These are phyloP conservation scores for Euglossa dilemma DNA, from an alignment of 1,140 invertebrate genomes.

Conservation along the genomic window DNA sequence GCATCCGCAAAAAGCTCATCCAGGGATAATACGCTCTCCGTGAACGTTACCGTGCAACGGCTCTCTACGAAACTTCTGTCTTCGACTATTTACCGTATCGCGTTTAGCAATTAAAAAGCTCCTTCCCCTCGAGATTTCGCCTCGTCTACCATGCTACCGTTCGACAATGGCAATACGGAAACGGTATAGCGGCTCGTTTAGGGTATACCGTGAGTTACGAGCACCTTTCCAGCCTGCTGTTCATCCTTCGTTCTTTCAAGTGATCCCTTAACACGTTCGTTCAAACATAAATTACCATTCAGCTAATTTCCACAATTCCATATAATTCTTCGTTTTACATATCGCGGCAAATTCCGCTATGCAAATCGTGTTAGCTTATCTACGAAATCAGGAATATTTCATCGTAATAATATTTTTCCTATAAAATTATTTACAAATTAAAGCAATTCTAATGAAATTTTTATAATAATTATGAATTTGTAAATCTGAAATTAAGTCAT, in stretches of 20 bases:
- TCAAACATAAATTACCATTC: conserved; percentile 7
- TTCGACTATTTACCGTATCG: conserved; percentile 9
- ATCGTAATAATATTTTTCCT: too few species aligned
- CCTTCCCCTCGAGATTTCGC: background rate
- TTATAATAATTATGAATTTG: too few species aligned
- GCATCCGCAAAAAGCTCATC: background rate
- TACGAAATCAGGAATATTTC: too few species aligned
- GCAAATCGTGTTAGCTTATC: too few species aligned
- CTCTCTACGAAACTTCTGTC: background rate
- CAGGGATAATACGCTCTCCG: background rate
- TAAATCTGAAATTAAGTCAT: too few species aligned
- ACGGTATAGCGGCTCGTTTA: background rate
- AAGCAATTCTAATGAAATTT: too few species aligned
- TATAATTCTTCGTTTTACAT: background rate
- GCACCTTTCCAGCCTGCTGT: background rate
- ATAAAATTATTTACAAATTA: too few species aligned
- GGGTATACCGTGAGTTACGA: background rate
- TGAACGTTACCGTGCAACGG: background rate
- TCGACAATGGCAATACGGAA: conserved; percentile 2
- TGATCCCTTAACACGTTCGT: background rate
- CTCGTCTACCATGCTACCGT: background rate
- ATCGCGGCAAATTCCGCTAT: too few species aligned
- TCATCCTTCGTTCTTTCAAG: background rate
- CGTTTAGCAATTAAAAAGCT: conserved; percentile 1
- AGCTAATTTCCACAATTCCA: too few species aligned